Evolutionary conservation across 2,113 vertebrate species (phyloP).

Genomic region (Catharus minimus): DNA sequence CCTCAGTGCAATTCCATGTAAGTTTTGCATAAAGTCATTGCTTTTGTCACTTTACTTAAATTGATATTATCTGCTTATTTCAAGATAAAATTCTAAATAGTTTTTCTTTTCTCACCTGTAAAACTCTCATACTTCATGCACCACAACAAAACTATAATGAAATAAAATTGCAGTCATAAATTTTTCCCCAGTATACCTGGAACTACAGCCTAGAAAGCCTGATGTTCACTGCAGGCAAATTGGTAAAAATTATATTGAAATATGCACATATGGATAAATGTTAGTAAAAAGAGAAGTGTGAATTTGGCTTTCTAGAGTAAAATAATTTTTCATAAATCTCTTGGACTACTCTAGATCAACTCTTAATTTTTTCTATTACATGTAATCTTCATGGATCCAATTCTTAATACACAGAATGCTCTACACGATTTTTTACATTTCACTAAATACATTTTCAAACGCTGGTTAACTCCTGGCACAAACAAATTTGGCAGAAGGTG

Average conservation of each 20-base stretch:
- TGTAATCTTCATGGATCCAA: not conserved
- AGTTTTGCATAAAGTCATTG: not conserved
- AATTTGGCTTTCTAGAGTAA: not conserved
- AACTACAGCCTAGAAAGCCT: not conserved
- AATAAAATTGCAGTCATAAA: not conserved
- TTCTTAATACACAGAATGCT: not conserved
- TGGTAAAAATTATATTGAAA: not conserved
- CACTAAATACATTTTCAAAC: not conserved
- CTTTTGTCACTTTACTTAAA: not conserved
- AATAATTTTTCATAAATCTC: not conserved
- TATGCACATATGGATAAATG: not conserved
- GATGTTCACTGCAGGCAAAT: not conserved
- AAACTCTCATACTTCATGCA: not conserved
- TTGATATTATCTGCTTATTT: not conserved
- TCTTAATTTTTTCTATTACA: not conserved
- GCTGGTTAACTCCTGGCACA: not conserved
- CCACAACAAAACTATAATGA: not conserved
- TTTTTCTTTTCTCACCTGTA: not conserved
- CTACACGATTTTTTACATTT: not conserved
- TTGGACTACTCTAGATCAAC: not conserved
- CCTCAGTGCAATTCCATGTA: not conserved
- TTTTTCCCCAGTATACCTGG: not conserved
- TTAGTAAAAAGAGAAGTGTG: accelerated
- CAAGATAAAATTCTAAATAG: not conserved
- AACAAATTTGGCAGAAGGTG: not conserved